A percentile compares a stretch with the other conserved stretches of the same genome.
Conservation (phyloP, 2,113 vertebrate species). For the Toxotes chatareus region DNA sequence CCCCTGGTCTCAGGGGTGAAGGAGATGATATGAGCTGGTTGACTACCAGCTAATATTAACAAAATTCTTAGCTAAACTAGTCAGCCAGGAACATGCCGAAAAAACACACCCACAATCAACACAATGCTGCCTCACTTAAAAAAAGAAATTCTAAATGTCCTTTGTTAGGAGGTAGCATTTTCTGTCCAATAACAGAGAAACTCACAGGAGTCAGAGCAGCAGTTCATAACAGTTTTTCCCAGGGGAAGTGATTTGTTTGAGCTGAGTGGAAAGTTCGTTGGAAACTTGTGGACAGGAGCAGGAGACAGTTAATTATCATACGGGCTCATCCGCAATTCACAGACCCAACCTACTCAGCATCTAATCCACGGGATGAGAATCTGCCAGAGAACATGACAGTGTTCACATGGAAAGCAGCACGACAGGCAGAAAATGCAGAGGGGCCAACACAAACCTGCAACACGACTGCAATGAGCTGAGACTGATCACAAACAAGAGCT, state of each 20-base stretch:
- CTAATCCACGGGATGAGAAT: constrained; percentile 17
- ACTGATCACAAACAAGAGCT: constrained; percentile 38
- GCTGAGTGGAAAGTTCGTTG: constrained; percentile 22
- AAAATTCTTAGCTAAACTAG: background rate
- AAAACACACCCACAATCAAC: constrained; percentile 6
- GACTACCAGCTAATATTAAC: constrained; percentile 32
- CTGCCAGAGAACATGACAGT: constrained; percentile 2
- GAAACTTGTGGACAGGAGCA: background rate
- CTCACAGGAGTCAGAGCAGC: background rate
- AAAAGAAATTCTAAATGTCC: constrained; percentile 3
- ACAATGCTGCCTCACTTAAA: background rate
- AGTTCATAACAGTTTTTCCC: background rate
- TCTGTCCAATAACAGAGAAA: constrained; percentile 20
- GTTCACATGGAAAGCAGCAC: background rate
- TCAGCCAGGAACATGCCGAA: constrained; percentile 2
- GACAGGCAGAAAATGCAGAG: background rate
- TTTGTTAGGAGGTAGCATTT: constrained; percentile 3
- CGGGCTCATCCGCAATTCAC: constrained; percentile 16
- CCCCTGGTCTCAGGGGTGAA: constrained; percentile 39
- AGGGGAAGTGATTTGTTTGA: background rate
- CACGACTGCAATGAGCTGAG: constrained; percentile 29
- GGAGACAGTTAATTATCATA: constrained; percentile 33
- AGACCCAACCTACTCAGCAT: background rate
- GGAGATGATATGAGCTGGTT: constrained; percentile 7
- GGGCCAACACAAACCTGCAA: constrained; percentile 10